A percentile compares a stretch with the other conserved stretches of the same genome.
These are phyloP conservation scores for Phragmatobia fuliginosa DNA, from an alignment of 2,888 invertebrate species.

Conservation along the genomic window DNA sequence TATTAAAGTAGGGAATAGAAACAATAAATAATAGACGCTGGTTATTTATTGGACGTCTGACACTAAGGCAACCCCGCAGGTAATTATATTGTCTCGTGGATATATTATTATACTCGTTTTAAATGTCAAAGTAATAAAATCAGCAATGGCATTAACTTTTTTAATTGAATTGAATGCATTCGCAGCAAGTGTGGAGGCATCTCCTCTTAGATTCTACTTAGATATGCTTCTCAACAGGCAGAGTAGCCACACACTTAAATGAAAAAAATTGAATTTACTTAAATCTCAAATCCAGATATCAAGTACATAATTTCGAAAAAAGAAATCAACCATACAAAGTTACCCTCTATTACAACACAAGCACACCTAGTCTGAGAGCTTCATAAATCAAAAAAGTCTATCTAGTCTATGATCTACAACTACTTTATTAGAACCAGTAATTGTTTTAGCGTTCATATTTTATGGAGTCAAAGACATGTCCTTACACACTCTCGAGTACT, in stretches of 20 bases:
- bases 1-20: background rate
- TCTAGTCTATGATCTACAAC: background rate
- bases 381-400: background rate
- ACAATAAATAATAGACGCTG: background rate
- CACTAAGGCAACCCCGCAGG: too few species aligned
- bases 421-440: slow-evolving; percentile 16
- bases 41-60: too few species aligned
- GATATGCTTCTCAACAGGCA: too few species aligned
- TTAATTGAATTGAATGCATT: too few species aligned
- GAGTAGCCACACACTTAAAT: too few species aligned
- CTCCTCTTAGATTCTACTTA: too few species aligned
- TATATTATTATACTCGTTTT: too few species aligned
- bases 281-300: too few species aligned
- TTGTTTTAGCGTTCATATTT: slow-evolving; percentile 18
- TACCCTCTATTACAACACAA: background rate
- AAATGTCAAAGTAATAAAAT: too few species aligned
- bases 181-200: too few species aligned
- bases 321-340: background rate
- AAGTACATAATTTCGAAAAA: background rate
- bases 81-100: too few species aligned
- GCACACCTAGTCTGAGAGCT: background rate
- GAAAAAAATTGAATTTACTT: background rate
- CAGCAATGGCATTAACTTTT: too few species aligned
- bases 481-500: slow-evolving; percentile 7
- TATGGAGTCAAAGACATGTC: slow-evolving; percentile 29